Evolutionary conservation across 2,113 vertebrate species (phyloP).

Genomic region (Muntiacus muntjak): DNA sequence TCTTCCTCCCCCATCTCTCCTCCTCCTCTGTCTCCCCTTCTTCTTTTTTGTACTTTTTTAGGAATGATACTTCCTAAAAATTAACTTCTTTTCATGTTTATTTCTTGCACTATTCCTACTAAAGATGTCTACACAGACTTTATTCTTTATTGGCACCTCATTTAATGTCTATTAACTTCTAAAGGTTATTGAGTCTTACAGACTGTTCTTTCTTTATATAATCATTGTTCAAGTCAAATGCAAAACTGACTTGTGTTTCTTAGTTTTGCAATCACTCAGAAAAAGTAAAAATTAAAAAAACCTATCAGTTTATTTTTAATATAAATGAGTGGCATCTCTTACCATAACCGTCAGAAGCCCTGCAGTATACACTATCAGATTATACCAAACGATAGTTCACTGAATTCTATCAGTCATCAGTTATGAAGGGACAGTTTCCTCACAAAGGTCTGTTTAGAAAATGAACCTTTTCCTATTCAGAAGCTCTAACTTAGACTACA

Average conservation of each 20-base stretch:
- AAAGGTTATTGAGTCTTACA: constrained; percentile 35
- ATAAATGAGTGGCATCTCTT: constrained; percentile 50
- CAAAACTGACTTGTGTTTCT: constrained; percentile 3
- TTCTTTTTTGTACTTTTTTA: background rate
- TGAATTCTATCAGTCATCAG: constrained; percentile 60
- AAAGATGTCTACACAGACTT: background rate
- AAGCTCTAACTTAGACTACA: constrained; percentile 4
- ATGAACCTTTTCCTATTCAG: constrained; percentile 48
- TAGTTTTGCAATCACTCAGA: constrained; percentile 36
- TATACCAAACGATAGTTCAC: constrained; percentile 36
- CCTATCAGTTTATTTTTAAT: constrained; percentile 55
- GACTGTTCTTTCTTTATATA: background rate
- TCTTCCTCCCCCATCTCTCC: rapidly evolving
- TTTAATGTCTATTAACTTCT: constrained; percentile 37
- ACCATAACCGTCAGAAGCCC: background rate
- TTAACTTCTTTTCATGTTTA: background rate
- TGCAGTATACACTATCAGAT: constrained; percentile 5
- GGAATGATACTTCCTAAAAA: background rate
- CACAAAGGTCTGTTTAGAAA: constrained; percentile 60
- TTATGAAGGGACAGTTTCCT: constrained; percentile 56
- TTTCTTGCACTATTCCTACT: background rate
- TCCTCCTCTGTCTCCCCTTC: background rate
- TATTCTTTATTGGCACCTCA: constrained; percentile 14
- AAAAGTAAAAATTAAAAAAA: constrained; percentile 27
- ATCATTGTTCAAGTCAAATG: constrained; percentile 18